Conservation (phyloP, 2,888 invertebrate species). For the Diloba caeruleocephala region DNA sequence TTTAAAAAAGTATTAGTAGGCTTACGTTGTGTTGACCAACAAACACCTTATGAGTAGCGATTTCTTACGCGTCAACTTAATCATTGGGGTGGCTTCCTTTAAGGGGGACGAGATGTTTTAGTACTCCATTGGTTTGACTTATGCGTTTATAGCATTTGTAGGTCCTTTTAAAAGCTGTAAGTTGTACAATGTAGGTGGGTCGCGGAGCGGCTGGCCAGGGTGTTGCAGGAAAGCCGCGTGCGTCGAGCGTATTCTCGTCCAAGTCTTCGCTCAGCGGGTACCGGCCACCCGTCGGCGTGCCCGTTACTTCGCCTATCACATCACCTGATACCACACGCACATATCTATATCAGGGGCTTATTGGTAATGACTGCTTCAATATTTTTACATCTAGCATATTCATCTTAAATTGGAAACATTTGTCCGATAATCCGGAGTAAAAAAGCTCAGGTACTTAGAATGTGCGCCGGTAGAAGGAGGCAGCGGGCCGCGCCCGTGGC, state of each 20-base stretch:
- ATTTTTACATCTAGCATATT: not conserved
- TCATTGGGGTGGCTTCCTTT: no score
- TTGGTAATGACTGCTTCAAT: conserved; percentile 79
- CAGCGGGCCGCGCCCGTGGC: no score
- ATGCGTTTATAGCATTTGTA: not conserved
- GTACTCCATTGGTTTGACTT: conserved; percentile 4
- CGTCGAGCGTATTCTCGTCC: conserved; percentile 97
- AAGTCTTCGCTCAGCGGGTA: conserved; percentile 96
- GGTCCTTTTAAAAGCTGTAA: conserved; percentile 11
- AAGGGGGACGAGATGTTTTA: no score
- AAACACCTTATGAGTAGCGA: no score
- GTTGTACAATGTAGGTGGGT: conserved; percentile 81
- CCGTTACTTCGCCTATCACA: conserved; percentile 95
- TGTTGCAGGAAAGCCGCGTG: conserved; percentile 91
- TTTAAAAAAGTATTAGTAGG: no score
- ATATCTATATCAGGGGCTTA: conserved; percentile 96
- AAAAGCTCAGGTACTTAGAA: no score
- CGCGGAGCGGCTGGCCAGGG: conserved; percentile 51
- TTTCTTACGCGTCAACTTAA: no score
- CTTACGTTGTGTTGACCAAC: no score
- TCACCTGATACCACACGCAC: conserved; percentile 97
- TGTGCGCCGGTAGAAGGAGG: no score
- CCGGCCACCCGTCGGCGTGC: conserved; percentile 92
- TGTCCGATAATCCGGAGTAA: no score
- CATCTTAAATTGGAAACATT: no score